Conservation (phyloP, 2,797 vertebrate species). For the Sylvilagus floridanus region DNA sequence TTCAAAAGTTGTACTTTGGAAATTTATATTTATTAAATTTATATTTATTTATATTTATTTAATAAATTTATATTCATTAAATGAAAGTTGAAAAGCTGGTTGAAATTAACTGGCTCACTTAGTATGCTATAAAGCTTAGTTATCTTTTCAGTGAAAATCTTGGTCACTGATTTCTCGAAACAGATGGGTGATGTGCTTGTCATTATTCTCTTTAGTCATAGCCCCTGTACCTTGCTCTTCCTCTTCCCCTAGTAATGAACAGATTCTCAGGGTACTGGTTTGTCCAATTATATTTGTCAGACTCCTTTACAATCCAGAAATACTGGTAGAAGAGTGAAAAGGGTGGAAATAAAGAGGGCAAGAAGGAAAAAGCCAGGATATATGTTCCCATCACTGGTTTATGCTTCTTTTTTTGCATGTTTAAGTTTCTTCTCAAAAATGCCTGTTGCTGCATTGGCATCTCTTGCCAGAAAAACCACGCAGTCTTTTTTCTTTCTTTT, state of each 20-base stretch:
- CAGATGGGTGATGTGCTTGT: background rate
- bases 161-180: background rate
- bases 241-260: background rate
- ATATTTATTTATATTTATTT: too few relatives aligned
- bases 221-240: background rate
- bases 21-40: too few relatives aligned
- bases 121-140: fast-evolving
- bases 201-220: background rate
- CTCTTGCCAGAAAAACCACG: background rate
- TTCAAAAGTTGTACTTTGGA: too few relatives aligned
- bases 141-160: background rate
- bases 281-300: background rate
- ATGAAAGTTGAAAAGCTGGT: background rate
- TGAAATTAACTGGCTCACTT: background rate
- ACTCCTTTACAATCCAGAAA: background rate
- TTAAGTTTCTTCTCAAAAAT: background rate
- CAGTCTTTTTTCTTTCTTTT: background rate
- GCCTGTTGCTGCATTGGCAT: background rate
- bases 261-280: background rate
- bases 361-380: background rate
- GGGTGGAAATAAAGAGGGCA: background rate
- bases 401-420: background rate
- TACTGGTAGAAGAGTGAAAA: background rate
- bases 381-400: background rate
- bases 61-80: too few relatives aligned